phyloP scores from a whole-genome alignment of 2,888 invertebrate species.

The Carcina quercana region DNA sequence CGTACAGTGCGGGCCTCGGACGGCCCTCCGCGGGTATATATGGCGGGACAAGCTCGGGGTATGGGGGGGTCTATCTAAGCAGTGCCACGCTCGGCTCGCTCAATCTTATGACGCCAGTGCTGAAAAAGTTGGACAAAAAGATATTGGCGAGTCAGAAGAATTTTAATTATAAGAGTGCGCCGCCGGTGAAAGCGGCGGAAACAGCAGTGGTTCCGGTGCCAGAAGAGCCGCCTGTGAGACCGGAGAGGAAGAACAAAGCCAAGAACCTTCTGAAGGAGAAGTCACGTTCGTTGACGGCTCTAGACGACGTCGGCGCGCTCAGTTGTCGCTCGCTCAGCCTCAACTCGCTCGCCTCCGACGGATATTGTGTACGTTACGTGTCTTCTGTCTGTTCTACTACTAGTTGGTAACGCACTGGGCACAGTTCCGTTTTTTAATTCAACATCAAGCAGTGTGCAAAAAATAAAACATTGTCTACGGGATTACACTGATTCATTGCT shows the following conservation, averaged over 20 bases:
- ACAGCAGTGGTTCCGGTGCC: constrained; percentile 21
- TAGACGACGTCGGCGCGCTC: constrained; percentile 44
- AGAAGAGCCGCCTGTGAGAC: constrained; percentile 41
- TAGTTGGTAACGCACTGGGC: too few species aligned
- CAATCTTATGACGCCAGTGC: constrained; percentile 72
- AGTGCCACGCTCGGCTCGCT: constrained; percentile 72
- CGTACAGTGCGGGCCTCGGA: constrained; percentile 57
- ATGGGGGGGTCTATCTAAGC: constrained; percentile 80
- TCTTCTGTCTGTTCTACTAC: too few species aligned
- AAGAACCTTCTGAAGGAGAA: constrained; percentile 54
- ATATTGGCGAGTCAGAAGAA: constrained; percentile 65
- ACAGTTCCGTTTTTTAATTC: too few species aligned
- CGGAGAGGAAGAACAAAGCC: constrained; percentile 47
- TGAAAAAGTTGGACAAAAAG: constrained; percentile 65
- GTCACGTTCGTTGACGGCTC: constrained; percentile 56
- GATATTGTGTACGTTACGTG: constrained; percentile 83
- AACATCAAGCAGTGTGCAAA: too few species aligned
- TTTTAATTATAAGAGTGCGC: constrained; percentile 61
- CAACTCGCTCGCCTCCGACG: constrained; percentile 84
- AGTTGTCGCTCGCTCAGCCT: constrained; percentile 77
- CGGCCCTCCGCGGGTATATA: constrained; percentile 67
- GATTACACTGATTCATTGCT: too few species aligned
- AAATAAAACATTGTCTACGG: too few species aligned
- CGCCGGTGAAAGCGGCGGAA: constrained; percentile 44
- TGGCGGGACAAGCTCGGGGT: constrained; percentile 78